Conservation (phyloP, 2,888 invertebrate genomes). For the Acanthosepion pharaonis region DNA sequence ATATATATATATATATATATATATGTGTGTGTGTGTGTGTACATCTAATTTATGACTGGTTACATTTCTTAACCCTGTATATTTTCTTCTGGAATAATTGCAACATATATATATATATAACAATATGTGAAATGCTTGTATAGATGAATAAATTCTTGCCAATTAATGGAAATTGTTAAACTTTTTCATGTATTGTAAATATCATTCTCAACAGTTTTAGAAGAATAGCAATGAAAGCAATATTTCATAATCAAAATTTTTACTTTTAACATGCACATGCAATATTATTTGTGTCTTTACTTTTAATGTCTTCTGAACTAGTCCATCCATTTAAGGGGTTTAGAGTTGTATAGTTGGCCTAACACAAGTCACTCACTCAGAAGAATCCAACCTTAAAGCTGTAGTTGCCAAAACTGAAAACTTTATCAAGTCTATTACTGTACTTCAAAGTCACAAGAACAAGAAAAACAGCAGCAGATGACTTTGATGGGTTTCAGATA, state of each 20-base stretch:
- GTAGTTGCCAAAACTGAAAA: background rate
- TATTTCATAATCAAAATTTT: background rate
- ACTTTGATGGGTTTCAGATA: background rate
- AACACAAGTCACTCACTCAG: background rate
- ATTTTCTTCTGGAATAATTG: too few relatives aligned
- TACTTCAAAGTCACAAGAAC: background rate
- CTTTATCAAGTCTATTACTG: background rate
- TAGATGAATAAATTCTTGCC: too few relatives aligned
- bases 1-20: too few relatives aligned
- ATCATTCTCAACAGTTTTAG: background rate
- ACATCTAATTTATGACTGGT: too few relatives aligned
- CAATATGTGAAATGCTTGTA: too few relatives aligned
- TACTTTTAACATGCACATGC: background rate
- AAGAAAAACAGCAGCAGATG: background rate
- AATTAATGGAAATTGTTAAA: background rate
- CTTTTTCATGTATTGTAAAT: background rate
- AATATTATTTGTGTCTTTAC: background rate
- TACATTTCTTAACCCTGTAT: too few relatives aligned
- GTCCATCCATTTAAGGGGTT: background rate
- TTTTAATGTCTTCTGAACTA: background rate
- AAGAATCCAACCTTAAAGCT: background rate
- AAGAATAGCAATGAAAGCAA: background rate
- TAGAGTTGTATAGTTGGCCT: background rate
- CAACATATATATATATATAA: too few relatives aligned
- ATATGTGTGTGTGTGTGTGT: too few relatives aligned